Base-by-base conservation (phyloP, 2,113 vertebrate species). In the Anser cygnoides region DNA sequence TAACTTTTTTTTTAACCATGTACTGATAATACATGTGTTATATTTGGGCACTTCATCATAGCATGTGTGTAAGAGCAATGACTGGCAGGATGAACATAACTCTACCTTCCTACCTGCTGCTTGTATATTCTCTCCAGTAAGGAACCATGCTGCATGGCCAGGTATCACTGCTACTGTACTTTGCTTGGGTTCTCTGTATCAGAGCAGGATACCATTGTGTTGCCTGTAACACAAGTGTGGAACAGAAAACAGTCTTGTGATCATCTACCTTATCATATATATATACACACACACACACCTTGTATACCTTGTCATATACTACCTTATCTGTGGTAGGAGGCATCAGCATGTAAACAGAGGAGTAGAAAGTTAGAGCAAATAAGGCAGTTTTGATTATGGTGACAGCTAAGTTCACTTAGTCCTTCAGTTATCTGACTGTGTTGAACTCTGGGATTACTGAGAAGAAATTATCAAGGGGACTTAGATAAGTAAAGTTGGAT, bases 1-100 rank as follows among this genome's bases (percentile, higher is more conserved):
- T 0, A 3, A n/a, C 19, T 28, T 55, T 26, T 17, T 19, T 54
- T 89, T 55, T 6, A 55, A 39, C 33, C 0, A 0, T 84, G 3
- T 74, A 74, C 28, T 73, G 31, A 33, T 78, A 55, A 67, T 33
- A 13, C 1, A 0, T 18, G n/a, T 11, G 3, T 19, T 67, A 19
- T n/a, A 37, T 8, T 35, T 49, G 44, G n/a, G 20, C 35, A 35
- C 13, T 33, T 61, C 43, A 20, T 77, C 6, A 2, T n/a, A 87
- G 57, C 20, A 81, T 55, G 22, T 3, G 13, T 77, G 43, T n/a
- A 46, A 0, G 59, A 52, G 25, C 26, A 21, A 4, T 43, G 33
- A 49, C 49, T 62, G 50, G 35, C 41, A 44, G 57, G 46, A 55
- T 74, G 80, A 59, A 26, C 2, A 1, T 41, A 46, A 52, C 11